phyloP scores from a whole-genome alignment of 2,113 vertebrate genomes.

The Holacanthus passer region DNA sequence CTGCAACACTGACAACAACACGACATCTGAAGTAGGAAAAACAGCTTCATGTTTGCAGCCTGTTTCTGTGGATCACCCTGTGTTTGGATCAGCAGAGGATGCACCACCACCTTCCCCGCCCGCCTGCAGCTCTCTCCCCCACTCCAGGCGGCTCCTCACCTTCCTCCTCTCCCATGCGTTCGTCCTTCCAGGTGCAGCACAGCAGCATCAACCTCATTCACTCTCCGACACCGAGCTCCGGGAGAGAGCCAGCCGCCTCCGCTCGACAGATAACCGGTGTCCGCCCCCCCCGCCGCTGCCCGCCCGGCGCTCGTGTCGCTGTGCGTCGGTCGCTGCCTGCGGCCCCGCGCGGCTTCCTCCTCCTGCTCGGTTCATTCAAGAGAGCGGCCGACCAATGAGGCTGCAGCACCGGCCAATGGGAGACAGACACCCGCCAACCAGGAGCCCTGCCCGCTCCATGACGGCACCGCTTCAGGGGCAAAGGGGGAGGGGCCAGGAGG shows the following conservation, averaged over 20 bases:
- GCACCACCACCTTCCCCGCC: constrained; percentile 18
- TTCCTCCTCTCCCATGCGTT: constrained; percentile 97
- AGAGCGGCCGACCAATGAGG: constrained; percentile 68
- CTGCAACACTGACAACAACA: background rate
- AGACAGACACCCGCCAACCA: constrained; percentile 65
- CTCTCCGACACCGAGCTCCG: constrained; percentile 73
- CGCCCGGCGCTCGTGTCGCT: constrained; percentile 43
- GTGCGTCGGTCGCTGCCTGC: constrained; percentile 35
- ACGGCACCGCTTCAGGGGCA: background rate
- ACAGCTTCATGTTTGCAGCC: background rate
- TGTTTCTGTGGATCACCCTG: constrained; percentile 3
- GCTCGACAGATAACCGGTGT: constrained; percentile 62
- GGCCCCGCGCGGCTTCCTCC: constrained; percentile 45
- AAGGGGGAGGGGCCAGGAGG: background rate
- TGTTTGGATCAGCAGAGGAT: constrained; percentile 18
- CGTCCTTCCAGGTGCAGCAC: constrained; percentile 96
- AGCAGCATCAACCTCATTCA: constrained; percentile 97
- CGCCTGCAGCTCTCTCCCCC: constrained; percentile 5
- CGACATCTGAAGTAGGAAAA: background rate
- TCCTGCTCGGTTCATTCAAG: constrained; percentile 74
- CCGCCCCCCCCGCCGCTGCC: constrained; percentile 46
- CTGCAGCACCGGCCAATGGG: constrained; percentile 27
- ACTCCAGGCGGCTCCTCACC: constrained; percentile 84
- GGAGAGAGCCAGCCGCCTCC: constrained; percentile 69
- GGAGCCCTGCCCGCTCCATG: constrained; percentile 32